Evolutionary conservation across 2,797 vertebrate species (phyloP).

Genomic region (Cossypha heuglini): DNA sequence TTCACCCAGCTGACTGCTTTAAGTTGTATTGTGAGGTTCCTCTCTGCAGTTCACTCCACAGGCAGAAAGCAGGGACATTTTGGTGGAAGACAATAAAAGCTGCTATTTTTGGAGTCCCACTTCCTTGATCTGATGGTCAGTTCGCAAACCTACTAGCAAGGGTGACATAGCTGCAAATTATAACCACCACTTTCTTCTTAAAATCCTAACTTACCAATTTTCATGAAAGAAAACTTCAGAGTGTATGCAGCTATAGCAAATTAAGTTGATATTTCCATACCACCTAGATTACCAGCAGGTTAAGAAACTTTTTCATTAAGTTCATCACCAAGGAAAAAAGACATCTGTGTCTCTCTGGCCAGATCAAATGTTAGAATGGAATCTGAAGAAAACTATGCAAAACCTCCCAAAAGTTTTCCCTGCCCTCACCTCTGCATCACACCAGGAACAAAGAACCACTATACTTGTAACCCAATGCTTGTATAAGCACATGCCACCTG

Average conservation of each 20-base stretch:
- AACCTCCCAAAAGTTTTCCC: neutral
- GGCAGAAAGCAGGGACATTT: neutral
- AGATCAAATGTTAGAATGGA: neutral
- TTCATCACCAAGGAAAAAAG: neutral
- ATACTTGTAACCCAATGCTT: neutral
- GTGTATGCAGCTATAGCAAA: neutral
- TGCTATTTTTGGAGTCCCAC: neutral
- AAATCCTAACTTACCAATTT: neutral
- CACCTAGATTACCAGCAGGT: neutral
- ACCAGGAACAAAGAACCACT: neutral
- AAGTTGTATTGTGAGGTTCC: neutral
- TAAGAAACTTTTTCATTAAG: neutral
- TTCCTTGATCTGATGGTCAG: neutral
- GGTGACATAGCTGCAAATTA: neutral
- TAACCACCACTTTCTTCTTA: neutral
- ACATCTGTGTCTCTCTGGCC: neutral
- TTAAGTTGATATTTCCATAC: neutral
- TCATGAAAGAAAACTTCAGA: neutral
- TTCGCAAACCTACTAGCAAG: neutral
- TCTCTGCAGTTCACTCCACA: neutral
- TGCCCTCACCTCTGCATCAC: neutral
- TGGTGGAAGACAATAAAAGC: neutral
- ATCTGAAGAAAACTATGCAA: neutral
- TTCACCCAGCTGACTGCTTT: neutral
- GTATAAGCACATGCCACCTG: neutral